These are phyloP conservation scores for Rhynchophorus ferrugineus DNA, from an alignment of 1,140 invertebrate species.

Conservation along the genomic window DNA sequence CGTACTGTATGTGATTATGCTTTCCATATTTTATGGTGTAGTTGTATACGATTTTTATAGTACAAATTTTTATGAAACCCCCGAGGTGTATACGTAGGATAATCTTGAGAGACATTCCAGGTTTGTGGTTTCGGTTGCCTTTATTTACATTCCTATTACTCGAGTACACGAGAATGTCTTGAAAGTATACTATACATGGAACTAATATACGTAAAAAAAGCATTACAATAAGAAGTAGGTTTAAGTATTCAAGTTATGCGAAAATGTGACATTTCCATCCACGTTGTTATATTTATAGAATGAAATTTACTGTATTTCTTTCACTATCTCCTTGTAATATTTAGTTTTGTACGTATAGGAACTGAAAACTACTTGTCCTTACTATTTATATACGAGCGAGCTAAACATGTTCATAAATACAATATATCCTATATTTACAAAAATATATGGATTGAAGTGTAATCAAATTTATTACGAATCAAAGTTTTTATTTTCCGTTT, in stretches of 20 bases:
- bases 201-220: constrained; percentile 40
- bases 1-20: not conserved
- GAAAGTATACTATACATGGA: constrained; percentile 37
- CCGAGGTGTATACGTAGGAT: not conserved
- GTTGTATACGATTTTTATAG: not conserved
- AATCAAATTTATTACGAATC: too few species aligned
- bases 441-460: too few species aligned
- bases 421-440: not conserved
- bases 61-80: not conserved
- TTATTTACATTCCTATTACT: constrained; percentile 17
- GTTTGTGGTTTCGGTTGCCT: too few species aligned
- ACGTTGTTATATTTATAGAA: constrained; percentile 21
- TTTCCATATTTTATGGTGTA: not conserved
- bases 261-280: constrained; percentile 34
- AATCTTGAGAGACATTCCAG: not conserved
- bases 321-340: not conserved
- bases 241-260: constrained; percentile 15
- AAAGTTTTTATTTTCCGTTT: too few species aligned
- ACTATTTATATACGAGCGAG: not conserved
- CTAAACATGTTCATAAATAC: not conserved
- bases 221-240: constrained; percentile 37
- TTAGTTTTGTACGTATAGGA: not conserved
- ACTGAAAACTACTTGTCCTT: not conserved
- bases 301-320: constrained; percentile 6
- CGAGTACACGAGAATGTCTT: constrained; percentile 15